These are phyloP conservation scores for Myrmecobius fasciatus DNA, from an alignment of 2,113 vertebrate genomes.

Conservation along the genomic window DNA sequence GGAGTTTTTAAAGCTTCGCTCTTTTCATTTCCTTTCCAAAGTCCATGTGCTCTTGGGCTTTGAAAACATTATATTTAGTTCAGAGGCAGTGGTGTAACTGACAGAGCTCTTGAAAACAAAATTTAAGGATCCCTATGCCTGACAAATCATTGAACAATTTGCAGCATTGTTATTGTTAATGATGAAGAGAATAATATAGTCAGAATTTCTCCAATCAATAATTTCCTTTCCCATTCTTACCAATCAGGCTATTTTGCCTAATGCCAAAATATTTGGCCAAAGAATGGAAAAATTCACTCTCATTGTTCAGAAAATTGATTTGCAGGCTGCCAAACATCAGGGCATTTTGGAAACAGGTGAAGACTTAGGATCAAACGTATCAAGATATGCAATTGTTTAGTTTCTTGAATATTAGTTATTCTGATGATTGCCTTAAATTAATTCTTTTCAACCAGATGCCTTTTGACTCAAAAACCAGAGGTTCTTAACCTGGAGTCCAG, in stretches of 20 bases:
- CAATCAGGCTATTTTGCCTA: neutral
- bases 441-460: neutral
- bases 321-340: neutral
- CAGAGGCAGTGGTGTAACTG: accelerated
- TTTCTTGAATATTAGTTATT: neutral
- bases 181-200: neutral
- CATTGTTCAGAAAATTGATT: accelerated
- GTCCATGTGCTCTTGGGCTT: neutral
- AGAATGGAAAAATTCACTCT: accelerated
- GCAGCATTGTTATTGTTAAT: neutral
- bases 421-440: neutral
- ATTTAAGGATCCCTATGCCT: neutral
- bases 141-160: neutral
- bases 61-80: neutral
- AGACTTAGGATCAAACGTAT: neutral
- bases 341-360: neutral
- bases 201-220: neutral
- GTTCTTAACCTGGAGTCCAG: neutral
- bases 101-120: neutral
- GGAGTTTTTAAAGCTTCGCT: neutral
- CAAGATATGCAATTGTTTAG: accelerated
- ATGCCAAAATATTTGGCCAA: accelerated
- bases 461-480: neutral
- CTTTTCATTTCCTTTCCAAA: neutral
- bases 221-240: neutral